Base-by-base conservation (phyloP, 1,140 invertebrate genomes). In the Popillia japonica region DNA sequence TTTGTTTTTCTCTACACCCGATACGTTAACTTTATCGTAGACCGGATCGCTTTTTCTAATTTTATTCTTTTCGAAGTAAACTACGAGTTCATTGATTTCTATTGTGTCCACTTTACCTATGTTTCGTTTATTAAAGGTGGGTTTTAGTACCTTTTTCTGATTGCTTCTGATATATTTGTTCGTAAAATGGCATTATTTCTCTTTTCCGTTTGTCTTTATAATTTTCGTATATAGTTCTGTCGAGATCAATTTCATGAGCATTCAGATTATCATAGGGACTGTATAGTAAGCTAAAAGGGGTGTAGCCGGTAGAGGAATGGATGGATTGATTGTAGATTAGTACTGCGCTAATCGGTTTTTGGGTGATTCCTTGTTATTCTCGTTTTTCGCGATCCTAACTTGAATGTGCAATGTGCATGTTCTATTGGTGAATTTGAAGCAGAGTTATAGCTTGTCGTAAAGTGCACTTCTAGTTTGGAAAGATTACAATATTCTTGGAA, bases 281-380 rank as follows among this genome's bases (percentile, higher is more conserved):
- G 59, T 64, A 64, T 64, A 64, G n/a, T 61, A 61, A 9, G 2
- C 9, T 11, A 22, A 64, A 64, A n/a, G 20, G 22, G 8, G 59
- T 22, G 14, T 64, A 80, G 22, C 78, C 79, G 40, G 80, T 84
- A 22, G 64, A 42, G 0, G 73, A 77, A 77, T 83, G 82, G 55
- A 84, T 80, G 23, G 81, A 78, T 77, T 82, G 76, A 72, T 84
- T 83, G 76, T 83, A 83, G 48, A 78, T 79, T 2, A 79, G 20
- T 40, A 79, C 55, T 14, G 77, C 76, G 6, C 77, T 55, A 22
- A 75, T 81, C 64, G 17, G 40, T 79, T 79, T 68, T 79, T 11
- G 17, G 41, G 23, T 14, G 73, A 75, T 77, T 81, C 75, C n/a
- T 81, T 75, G 41, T 75, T 75, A 55, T 80, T 74, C 72, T 77